These are phyloP conservation scores for Prinia subflava DNA, from an alignment of 2,113 vertebrate genomes.

Conservation along the genomic window DNA sequence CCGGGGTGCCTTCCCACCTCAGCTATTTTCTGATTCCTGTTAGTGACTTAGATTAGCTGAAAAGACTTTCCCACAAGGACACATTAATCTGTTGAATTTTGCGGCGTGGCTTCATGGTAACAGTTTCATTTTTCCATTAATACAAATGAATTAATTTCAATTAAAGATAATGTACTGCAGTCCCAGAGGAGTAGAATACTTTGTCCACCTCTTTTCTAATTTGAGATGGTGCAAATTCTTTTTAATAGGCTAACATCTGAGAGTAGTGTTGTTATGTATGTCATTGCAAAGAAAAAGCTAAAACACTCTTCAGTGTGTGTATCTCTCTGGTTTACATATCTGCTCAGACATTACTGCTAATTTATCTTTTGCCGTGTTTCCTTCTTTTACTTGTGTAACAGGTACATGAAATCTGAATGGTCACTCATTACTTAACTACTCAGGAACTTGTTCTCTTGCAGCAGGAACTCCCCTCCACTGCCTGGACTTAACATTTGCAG, in stretches of 20 bases:
- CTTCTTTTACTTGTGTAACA: background rate
- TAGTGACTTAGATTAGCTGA: background rate
- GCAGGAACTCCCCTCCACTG: background rate
- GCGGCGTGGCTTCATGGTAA: background rate
- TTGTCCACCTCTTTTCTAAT: background rate
- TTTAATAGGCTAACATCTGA: background rate
- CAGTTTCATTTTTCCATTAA: background rate
- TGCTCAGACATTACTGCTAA: background rate
- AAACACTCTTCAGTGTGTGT: background rate
- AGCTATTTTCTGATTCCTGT: background rate
- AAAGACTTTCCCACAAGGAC: background rate
- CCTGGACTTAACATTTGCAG: background rate
- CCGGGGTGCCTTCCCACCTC: background rate
- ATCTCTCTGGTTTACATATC: background rate
- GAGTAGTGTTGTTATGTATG: background rate
- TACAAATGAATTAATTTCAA: constrained; percentile 1
- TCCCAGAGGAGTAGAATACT: background rate
- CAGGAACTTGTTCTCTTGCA: background rate
- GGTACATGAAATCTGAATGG: background rate
- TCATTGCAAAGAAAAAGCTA: background rate
- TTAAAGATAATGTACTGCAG: background rate
- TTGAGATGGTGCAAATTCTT: background rate
- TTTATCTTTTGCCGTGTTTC: background rate
- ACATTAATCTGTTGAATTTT: background rate
- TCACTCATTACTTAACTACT: background rate